Evolutionary conservation across 2,113 vertebrate genomes (phyloP).

Genomic region (Salvator merianae): DNA sequence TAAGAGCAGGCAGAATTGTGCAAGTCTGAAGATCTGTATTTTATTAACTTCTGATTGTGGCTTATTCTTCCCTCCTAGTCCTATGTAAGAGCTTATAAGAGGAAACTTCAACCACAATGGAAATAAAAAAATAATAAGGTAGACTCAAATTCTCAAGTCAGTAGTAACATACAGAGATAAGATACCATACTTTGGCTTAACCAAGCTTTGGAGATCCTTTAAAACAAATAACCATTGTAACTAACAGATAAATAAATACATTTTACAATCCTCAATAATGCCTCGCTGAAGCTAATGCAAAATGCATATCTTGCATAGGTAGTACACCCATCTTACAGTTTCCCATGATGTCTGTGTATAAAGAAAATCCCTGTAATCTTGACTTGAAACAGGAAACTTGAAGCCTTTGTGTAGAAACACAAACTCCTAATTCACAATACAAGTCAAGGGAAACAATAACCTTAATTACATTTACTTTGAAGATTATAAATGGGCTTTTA

Average conservation of each 20-base stretch:
- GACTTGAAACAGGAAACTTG: slow-evolving; percentile 21
- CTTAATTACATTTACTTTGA: slow-evolving; percentile 45
- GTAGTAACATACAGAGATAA: slow-evolving; percentile 33
- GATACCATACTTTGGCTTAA: slow-evolving; percentile 7
- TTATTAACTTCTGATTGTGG: slow-evolving; percentile 20
- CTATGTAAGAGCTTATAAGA: slow-evolving; percentile 25
- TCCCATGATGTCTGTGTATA: slow-evolving; percentile 21
- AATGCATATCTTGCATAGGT: slow-evolving; percentile 16
- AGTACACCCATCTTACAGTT: background rate
- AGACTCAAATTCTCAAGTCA: slow-evolving; percentile 1
- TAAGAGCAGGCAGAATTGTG: too few species aligned
- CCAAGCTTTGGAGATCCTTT: background rate
- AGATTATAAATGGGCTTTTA: slow-evolving; percentile 25
- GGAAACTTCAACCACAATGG: slow-evolving; percentile 17
- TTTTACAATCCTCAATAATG: background rate
- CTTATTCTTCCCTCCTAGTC: background rate
- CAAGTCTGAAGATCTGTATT: background rate
- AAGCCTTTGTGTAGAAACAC: slow-evolving; percentile 21
- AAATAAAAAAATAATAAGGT: slow-evolving; percentile 26
- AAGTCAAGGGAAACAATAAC: slow-evolving; percentile 19
- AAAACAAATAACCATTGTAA: background rate
- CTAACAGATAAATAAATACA: slow-evolving; percentile 21
- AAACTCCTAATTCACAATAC: slow-evolving; percentile 39
- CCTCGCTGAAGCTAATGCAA: slow-evolving; percentile 29
- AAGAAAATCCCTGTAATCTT: slow-evolving; percentile 25